Conservation (phyloP, 2,888 invertebrate species). For the Ctenicera cuprea region DNA sequence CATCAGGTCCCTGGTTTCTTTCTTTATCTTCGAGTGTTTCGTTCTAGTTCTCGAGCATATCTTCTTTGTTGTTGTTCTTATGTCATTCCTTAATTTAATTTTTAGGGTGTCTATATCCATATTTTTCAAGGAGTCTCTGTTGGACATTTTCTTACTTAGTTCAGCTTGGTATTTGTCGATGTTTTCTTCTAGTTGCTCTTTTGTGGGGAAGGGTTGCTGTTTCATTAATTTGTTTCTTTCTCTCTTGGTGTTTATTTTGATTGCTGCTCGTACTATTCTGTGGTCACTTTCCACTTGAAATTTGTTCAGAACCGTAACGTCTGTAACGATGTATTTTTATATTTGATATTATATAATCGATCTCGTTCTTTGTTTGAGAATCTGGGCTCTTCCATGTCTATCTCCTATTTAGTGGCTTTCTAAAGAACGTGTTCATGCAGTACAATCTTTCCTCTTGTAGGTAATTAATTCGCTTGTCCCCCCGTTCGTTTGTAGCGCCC, state of each 20-base stretch:
- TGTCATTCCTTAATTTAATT: not conserved
- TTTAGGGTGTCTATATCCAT: not conserved
- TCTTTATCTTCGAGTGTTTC: too few species aligned
- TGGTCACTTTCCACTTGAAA: too few species aligned
- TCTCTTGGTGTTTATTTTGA: not conserved
- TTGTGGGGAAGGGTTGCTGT: not conserved
- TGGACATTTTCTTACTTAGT: not conserved
- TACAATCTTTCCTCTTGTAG: not conserved
- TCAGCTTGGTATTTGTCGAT: not conserved
- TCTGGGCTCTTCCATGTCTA: slow-evolving; percentile 8
- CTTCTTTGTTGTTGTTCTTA: not conserved
- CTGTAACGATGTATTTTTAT: not conserved
- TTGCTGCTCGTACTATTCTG: too few species aligned
- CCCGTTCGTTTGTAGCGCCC: not conserved
- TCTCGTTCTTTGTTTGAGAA: not conserved
- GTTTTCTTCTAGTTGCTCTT: not conserved
- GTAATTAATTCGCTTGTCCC: not conserved
- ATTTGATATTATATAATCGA: slow-evolving; percentile 6
- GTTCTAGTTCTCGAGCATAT: too few species aligned
- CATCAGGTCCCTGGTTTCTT: too few species aligned
- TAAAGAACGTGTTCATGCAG: slow-evolving; percentile 2
- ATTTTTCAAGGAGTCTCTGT: not conserved
- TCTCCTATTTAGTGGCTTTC: not conserved
- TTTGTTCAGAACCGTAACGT: too few species aligned
- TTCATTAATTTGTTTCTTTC: not conserved